Conservation (phyloP, 2,888 invertebrate species). For the Orgyia antiqua region DNA sequence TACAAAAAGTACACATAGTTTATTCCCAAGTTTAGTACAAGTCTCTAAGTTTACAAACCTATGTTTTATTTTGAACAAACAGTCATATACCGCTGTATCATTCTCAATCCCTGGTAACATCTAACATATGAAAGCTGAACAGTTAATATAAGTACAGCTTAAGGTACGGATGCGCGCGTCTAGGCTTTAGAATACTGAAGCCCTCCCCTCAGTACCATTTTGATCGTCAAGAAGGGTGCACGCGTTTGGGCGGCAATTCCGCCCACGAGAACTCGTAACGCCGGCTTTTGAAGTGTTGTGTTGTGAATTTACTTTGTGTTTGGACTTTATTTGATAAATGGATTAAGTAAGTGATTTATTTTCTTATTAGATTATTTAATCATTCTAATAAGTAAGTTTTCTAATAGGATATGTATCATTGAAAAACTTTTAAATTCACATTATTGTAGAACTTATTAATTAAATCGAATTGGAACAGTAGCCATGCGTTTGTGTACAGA, state of each 20-base stretch:
- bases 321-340: constrained; percentile 42
- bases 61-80: not conserved
- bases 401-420: too few species aligned
- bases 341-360: constrained; percentile 23
- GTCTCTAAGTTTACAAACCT: too few species aligned
- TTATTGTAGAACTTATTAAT: too few species aligned
- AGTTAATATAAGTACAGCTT: constrained; percentile 35
- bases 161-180: constrained; percentile 71
- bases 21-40: too few species aligned
- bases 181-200: constrained; percentile 45
- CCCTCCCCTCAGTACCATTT: constrained; percentile 61
- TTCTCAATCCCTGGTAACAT: constrained; percentile 37
- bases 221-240: constrained; percentile 38
- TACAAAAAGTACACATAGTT: too few species aligned
- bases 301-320: constrained; percentile 36
- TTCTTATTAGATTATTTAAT: constrained; percentile 4
- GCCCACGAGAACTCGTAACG: constrained; percentile 29
- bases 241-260: constrained; percentile 46
- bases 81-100: constrained; percentile 24
- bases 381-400: too few species aligned
- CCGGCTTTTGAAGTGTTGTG: constrained; percentile 23
- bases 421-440: too few species aligned
- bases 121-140: constrained; percentile 45
- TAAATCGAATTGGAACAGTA: too few species aligned
- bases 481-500: too few species aligned